Base-by-base conservation (phyloP, 2,888 invertebrate genomes). In the Pecten maximus region DNA sequence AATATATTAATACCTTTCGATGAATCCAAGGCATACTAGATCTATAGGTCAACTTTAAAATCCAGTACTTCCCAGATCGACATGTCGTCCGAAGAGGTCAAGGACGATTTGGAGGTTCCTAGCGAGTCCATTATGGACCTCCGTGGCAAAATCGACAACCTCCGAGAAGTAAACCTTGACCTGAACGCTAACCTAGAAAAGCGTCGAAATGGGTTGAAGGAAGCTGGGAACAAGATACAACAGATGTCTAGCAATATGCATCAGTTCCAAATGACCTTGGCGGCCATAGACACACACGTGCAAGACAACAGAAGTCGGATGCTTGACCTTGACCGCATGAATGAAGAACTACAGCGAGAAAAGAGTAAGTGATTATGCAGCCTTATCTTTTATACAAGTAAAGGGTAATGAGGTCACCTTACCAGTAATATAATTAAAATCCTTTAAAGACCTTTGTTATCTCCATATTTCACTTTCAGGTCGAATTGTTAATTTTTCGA, bases 251-350 rank as follows among this genome's bases (percentile, higher is more conserved):
- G 74, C 12, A 28, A 28, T 35, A 74, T 74, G 74, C 74, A 74
- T 10, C 74, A 74, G 35, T 74, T 74, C 74, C 74, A 74, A 10
- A 10, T 35, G 35, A 74, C 74, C 74, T 74, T 74, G 74, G 28
- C 28, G 35, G 74, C 74, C 35, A 35, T 74, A 35, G 74, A 74
- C 74, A 74, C 28, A 35, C 74, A 74, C 35, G 35, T 74, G 74
- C 35, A 28, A 35, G 74, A 74, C 28, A 74, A 74, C 74, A 74
- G 28, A 28, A 74, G 10, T 28, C 74, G 74, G 10, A 35, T 74
- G 74, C 4, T 8, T 23, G 74, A 74, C 74, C 74, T 74, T 74
- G 74, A 74, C 74, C 74, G 74, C 74, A 74, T 74, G 74, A 12
- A 23, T 16, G 35, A 28, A 35, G 74, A 74, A 16, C 74, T 74